phyloP scores from a whole-genome alignment of 2,113 vertebrate genomes.

The Phylloscopus whistleri region DNA sequence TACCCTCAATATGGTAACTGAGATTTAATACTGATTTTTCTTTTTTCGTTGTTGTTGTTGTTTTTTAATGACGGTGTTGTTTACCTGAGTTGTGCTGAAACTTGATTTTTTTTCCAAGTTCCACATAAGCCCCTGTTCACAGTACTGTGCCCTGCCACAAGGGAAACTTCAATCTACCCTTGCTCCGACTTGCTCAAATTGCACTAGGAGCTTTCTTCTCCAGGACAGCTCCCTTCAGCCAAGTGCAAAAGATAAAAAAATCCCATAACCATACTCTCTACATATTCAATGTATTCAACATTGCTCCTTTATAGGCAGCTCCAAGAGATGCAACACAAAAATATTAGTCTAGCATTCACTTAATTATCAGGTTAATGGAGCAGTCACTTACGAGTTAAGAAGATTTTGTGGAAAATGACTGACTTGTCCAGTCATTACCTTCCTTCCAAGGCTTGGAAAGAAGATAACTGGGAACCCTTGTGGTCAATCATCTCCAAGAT shows the following conservation, averaged over 20 bases:
- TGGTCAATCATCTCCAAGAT: neutral
- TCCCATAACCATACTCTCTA: neutral
- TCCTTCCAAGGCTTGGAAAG: neutral
- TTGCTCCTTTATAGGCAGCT: neutral
- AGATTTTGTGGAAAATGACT: neutral
- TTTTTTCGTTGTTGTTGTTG: neutral
- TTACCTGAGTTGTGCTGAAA: neutral
- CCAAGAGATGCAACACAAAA: neutral
- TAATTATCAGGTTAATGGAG: neutral
- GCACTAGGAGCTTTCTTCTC: neutral
- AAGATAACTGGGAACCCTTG: neutral
- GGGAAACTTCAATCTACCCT: neutral
- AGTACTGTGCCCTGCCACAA: neutral
- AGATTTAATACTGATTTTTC: neutral
- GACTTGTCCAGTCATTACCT: neutral
- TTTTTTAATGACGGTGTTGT: neutral
- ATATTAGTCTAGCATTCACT: neutral
- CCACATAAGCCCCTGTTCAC: fast-evolving
- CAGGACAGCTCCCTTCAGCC: neutral
- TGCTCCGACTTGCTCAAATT: neutral
- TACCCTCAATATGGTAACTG: neutral
- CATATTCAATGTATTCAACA: neutral
- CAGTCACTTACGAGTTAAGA: neutral
- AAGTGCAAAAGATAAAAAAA: neutral
- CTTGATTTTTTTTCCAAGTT: neutral